Evolutionary conservation across 2,113 vertebrate species (phyloP), one percentile per base, ranked within the genome.

Genomic region (Cephalophus harveyi): DNA sequence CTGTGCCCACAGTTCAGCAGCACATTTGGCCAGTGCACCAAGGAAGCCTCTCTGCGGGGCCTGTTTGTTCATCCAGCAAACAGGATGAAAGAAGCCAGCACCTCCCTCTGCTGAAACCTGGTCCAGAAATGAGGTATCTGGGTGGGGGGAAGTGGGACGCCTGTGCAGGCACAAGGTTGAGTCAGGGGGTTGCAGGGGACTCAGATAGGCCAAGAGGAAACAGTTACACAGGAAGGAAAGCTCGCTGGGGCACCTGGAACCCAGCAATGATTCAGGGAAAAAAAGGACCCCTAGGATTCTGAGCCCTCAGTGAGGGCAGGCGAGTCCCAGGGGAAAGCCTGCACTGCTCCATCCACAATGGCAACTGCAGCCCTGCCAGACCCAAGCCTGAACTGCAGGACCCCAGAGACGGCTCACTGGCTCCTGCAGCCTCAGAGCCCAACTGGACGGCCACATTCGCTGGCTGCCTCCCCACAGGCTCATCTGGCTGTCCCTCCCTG

Each of bases 301-400:
- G 59, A 82, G 59, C 43, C 50, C 6, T n/a, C 12, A 7, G 13
- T 0, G 27, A 94, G 40, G 40, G 71, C 0, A 14, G 15, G 43
- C 0, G 0, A 76, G 25, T 13, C 48, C 28, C 15, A 25, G 10
- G n/a, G 14, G 2, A n/a, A 52, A 82, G 84, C 7, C 13, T 0
- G 3, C 1, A 2, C 85, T 40, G 28, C 15, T 55, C 7, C 16
- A 3, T 9, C 40, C 46, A 4, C 0, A 1, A 13, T 5, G 1
- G 14, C 25, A 13, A 3, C 74, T 10, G 43, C 11, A 54, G 48
- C 48, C 89, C 48, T 0, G 1, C 28, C 48, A 17, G 62, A 43
- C 57, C 25, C 25, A 28, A 28, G 16, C 67, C 25, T 16, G 36
- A 28, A 27, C 40, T 46, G 27, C 19, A 9, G 36, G 71, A 12